A percentile compares a stretch with the other conserved stretches of the same genome.
Conservation (phyloP, 2,113 vertebrate genomes). For the Oryzias woworae region DNA sequence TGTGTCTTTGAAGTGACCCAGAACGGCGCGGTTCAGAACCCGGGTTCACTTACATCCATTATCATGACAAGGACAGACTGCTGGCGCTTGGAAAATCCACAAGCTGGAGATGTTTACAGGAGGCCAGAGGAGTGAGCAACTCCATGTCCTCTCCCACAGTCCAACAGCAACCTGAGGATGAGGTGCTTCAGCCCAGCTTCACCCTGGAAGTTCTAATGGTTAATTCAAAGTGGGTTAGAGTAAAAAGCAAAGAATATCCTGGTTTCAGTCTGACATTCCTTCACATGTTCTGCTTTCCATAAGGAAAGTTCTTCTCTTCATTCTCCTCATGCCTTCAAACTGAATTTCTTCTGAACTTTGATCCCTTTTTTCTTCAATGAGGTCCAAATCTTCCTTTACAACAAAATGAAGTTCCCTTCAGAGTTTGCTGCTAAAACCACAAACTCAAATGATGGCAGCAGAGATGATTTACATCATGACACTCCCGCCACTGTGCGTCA, state of each 20-base stretch:
- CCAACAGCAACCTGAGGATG: constrained; percentile 2
- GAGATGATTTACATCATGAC: background rate
- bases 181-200: background rate
- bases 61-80: constrained; percentile 2
- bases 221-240: no score
- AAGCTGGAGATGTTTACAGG: background rate
- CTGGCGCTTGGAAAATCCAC: constrained; percentile 22
- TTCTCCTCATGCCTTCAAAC: no score
- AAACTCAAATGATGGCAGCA: background rate
- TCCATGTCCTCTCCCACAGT: background rate
- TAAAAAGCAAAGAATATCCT: no score
- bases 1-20: constrained; percentile 10
- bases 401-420: no score
- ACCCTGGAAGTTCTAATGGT: background rate
- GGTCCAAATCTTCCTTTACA: no score
- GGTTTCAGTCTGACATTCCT: no score
- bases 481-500: background rate
- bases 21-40: constrained; percentile 4
- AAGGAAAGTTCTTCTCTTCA: no score
- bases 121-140: no score
- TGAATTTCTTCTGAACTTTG: no score
- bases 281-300: no score
- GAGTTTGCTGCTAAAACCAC: no score
- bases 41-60: constrained; percentile 7
- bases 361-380: no score